A percentile compares a stretch with the other conserved stretches of the same genome.
Conservation (phyloP, 2,888 invertebrate species). For the Lapara coniferarum region DNA sequence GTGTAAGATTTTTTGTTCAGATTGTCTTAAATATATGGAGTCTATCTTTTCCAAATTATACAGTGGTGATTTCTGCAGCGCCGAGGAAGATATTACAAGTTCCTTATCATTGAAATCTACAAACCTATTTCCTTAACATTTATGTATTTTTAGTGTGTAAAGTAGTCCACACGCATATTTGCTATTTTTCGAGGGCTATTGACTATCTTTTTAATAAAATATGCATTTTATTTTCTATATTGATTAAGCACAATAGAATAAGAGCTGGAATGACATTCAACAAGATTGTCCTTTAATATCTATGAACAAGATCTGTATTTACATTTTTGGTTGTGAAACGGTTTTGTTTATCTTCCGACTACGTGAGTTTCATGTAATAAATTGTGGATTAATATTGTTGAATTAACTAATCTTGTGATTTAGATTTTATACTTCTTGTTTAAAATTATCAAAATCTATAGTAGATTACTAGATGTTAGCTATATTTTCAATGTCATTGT, state of each 20-base stretch:
- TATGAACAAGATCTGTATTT: conserved; percentile 29
- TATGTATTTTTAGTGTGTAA: conserved; percentile 64
- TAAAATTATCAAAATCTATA: conserved; percentile 82
- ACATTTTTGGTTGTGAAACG: conserved; percentile 58
- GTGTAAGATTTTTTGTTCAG: conserved; percentile 43
- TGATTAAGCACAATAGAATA: conserved; percentile 78
- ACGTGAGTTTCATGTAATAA: conserved; percentile 49
- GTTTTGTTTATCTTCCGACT: conserved; percentile 38
- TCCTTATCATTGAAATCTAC: conserved; percentile 66
- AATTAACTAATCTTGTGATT: conserved; percentile 78
- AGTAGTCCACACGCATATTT: conserved; percentile 64
- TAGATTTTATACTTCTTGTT: conserved; percentile 84
- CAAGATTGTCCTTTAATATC: conserved; percentile 53
- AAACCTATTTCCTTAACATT: conserved; percentile 55
- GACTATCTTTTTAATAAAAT: conserved; percentile 65
- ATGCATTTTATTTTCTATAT: conserved; percentile 64
- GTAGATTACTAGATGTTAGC: conserved; percentile 82
- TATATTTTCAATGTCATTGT: conserved; percentile 84
- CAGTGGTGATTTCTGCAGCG: conserved; percentile 48
- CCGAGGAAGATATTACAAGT: conserved; percentile 64
- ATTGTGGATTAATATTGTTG: conserved; percentile 74
- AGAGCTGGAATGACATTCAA: conserved; percentile 70
- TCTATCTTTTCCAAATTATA: conserved; percentile 41
- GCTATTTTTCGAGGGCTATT: conserved; percentile 81
- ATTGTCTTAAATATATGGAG: conserved; percentile 33